A percentile compares a stretch with the other conserved stretches of the same genome.
Conservation (phyloP, 2,113 vertebrate genomes). For the Gymnogyps californianus region DNA sequence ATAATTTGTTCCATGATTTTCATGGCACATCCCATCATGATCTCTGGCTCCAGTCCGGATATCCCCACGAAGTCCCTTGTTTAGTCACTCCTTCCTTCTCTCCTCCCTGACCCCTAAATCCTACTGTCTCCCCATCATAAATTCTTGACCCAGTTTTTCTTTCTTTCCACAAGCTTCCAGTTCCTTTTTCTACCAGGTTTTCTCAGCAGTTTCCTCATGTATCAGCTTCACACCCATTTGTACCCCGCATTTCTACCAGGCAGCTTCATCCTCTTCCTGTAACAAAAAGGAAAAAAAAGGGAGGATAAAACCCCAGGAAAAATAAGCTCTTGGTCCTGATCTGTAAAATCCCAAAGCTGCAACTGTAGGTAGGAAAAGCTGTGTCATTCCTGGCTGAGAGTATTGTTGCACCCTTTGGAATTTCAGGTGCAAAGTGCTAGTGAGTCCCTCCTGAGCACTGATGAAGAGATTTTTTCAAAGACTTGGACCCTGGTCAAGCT, state of each 20-base stretch:
- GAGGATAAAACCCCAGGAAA: background rate
- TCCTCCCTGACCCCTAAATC: background rate
- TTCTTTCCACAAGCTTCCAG: background rate
- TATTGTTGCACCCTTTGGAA: background rate
- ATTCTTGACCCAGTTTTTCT: background rate
- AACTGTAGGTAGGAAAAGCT: background rate
- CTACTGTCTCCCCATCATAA: background rate
- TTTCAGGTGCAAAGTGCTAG: background rate
- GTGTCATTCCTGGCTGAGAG: background rate
- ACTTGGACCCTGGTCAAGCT: background rate
- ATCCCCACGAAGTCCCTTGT: background rate
- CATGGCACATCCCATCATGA: background rate
- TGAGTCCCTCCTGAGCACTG: background rate
- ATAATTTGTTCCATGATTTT: background rate
- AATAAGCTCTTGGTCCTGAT: background rate
- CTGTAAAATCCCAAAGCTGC: background rate
- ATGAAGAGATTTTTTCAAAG: background rate
- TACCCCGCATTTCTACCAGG: background rate
- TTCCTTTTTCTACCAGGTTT: background rate
- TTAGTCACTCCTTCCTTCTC: background rate
- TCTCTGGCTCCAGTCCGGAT: background rate
- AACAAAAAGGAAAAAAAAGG: background rate
- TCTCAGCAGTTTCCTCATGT: background rate
- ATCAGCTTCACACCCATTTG: background rate
- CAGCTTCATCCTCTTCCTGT: background rate